Evolutionary conservation across 1,140 invertebrate genomes (phyloP), one percentile per base, ranked within the genome.

Genomic region (Cyclina sinensis): DNA sequence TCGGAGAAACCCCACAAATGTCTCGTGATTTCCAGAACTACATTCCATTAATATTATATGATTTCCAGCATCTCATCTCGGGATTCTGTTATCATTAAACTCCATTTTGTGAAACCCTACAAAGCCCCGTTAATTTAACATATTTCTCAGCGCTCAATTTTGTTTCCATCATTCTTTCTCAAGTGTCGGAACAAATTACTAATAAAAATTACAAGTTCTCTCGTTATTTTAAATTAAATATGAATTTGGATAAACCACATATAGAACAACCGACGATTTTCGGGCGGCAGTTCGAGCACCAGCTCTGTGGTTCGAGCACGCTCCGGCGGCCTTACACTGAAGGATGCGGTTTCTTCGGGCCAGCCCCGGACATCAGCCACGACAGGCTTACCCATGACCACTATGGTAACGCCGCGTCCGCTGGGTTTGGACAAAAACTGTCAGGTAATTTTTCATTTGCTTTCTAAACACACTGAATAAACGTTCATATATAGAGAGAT

Each of bases 121-220:
- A 80, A 68, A 24, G 78, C 18, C 32, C 57, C 59, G 16, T 79
- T 87, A 87, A 79, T 87, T 87, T 70, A 68, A 11, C 51, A 87
- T 87, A 80, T 80, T 87, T 70, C 85, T 14, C 51, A 46, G 37
- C 62, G 85, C 85, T 80, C 85, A 87, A 87, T 87, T 87, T 87
- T 76, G 24, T 37, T 80, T 32, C 74, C 37, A 87, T 87, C 85
- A 87, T 80, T 87, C 54, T 27, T 51, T 43, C 35, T 57, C 32
- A 79, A 59, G 76, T 80, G 85, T 87, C 85, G 70, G 54, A 65
- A 70, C 74, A 78, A 87, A 87, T 87, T 87, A 87, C 35, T n/a
- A 87, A 87, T 87, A 48, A 51, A 86, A 76, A 68, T 86, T 37
- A 51, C 62, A 16, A 30, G n/a, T 84, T 68, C 73, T 51, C 35